Evolutionary conservation across 2,797 vertebrate genomes (phyloP).

Genomic region (Bryconaethiops microstoma): DNA sequence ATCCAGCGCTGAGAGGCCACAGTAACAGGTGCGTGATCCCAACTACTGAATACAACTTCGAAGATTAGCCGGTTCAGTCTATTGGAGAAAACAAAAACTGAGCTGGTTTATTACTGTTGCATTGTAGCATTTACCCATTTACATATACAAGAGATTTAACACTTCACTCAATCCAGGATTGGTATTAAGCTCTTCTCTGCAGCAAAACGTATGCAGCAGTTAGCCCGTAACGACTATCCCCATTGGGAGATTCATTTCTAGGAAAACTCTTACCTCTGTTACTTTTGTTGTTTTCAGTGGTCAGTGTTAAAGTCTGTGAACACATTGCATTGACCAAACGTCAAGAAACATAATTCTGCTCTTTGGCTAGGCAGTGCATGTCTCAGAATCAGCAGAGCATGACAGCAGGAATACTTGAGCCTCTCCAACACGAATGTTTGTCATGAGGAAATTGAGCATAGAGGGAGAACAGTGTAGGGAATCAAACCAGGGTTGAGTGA

Average conservation of each 20-base stretch:
- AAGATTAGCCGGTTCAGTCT: not conserved
- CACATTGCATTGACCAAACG: not conserved
- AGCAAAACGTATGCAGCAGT: not conserved
- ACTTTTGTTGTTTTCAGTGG: not conserved
- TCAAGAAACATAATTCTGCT: constrained; percentile 1
- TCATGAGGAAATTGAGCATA: constrained; percentile 20
- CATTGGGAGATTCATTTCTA: not conserved
- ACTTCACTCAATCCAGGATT: not conserved
- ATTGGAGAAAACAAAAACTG: not conserved
- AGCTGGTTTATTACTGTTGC: not conserved
- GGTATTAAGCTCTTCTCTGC: no score
- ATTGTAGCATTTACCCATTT: not conserved
- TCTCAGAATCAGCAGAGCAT: constrained; percentile 33
- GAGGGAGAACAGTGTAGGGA: constrained; percentile 12
- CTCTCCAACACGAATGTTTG: constrained; percentile 42
- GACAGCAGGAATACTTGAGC: constrained; percentile 28
- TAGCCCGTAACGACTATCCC: not conserved
- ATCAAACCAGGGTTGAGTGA: not conserved
- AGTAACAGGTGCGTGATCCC: not conserved
- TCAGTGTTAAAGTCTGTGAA: not conserved
- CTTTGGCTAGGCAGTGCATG: constrained; percentile 18
- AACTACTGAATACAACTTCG: not conserved
- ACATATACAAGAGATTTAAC: not conserved
- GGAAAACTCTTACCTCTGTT: not conserved
- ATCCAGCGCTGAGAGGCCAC: constrained; percentile 24